Percentiles rank a stretch among this genome's conserved stretches.
These are phyloP conservation scores for Sparidentex hasta DNA, from an alignment of 2,797 vertebrate genomes.

Conservation along the genomic window DNA sequence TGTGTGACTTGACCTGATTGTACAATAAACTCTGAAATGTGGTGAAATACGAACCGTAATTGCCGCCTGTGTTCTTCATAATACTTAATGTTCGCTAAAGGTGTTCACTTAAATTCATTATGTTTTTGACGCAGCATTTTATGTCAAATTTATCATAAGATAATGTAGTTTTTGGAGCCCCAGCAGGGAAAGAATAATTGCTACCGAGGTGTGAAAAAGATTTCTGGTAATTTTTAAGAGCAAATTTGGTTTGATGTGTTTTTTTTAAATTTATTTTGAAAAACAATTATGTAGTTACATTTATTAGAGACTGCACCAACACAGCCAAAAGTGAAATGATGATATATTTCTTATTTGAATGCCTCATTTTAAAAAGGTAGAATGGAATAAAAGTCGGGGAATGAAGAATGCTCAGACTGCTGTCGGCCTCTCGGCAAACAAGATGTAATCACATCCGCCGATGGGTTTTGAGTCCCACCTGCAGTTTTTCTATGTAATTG, in stretches of 20 bases:
- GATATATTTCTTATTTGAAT: slow-evolving; percentile 1
- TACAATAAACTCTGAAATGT: slow-evolving; percentile 79
- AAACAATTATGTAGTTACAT: background rate
- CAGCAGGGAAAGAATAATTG: background rate
- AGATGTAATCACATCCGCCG: too few species aligned
- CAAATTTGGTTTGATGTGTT: background rate
- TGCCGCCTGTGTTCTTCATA: slow-evolving; percentile 8
- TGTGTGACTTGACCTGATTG: slow-evolving; percentile 74
- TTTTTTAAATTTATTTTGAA: background rate
- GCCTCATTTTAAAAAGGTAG: background rate
- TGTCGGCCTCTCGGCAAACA: too few species aligned
- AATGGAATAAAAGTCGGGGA: background rate
- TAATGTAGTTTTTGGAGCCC: background rate
- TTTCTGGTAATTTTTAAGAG: background rate
- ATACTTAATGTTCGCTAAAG: background rate
- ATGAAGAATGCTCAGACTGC: too few species aligned
- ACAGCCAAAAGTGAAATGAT: background rate
- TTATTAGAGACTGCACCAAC: background rate
- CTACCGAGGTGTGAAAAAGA: background rate
- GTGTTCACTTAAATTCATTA: background rate
- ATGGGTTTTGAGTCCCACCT: too few species aligned
- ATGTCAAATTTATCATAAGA: background rate
- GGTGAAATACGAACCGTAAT: slow-evolving; percentile 37
- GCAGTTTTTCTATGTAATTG: too few species aligned
- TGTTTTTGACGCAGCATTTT: background rate